A percentile compares a stretch with the other conserved stretches of the same genome.
Conservation (phyloP, 2,113 vertebrate genomes). For the Micronycteris hirsuta region DNA sequence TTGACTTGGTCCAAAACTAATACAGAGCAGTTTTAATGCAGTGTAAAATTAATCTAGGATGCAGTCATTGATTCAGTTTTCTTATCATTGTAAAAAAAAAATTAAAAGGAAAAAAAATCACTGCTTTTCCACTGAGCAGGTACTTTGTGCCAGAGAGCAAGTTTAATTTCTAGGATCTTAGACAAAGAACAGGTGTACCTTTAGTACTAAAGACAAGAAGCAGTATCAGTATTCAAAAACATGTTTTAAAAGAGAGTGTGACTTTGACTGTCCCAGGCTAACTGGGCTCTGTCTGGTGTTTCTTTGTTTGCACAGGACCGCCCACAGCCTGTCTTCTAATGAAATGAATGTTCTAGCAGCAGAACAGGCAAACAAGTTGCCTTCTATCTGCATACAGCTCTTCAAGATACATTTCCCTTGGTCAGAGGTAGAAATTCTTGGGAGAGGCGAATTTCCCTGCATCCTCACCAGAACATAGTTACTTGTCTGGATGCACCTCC, state of each 20-base stretch:
- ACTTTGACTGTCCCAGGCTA: slow-evolving; percentile 65
- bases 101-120: neutral
- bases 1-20: slow-evolving; percentile 10
- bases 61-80: neutral
- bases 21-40: neutral
- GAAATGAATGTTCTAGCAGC: slow-evolving; percentile 65
- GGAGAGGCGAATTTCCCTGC: slow-evolving; percentile 70
- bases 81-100: slow-evolving; percentile 36
- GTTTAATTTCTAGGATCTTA: neutral
- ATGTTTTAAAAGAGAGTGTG: slow-evolving; percentile 45
- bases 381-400: slow-evolving; percentile 59
- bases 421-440: slow-evolving; percentile 69
- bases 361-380: slow-evolving; percentile 68
- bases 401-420: slow-evolving; percentile 65
- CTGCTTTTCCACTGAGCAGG: slow-evolving; percentile 33
- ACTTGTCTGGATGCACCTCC: slow-evolving; percentile 66
- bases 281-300: slow-evolving; percentile 63
- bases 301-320: slow-evolving; percentile 62
- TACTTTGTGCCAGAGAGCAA: neutral
- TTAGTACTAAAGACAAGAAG: slow-evolving; percentile 54
- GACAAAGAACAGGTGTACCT: slow-evolving; percentile 23
- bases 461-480: slow-evolving; percentile 68
- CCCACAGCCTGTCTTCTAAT: slow-evolving; percentile 69
- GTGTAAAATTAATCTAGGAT: slow-evolving; percentile 37
- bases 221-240: slow-evolving; percentile 49